Evolutionary conservation across 2,113 vertebrate species (phyloP).

Genomic region (Melierax canorus): DNA sequence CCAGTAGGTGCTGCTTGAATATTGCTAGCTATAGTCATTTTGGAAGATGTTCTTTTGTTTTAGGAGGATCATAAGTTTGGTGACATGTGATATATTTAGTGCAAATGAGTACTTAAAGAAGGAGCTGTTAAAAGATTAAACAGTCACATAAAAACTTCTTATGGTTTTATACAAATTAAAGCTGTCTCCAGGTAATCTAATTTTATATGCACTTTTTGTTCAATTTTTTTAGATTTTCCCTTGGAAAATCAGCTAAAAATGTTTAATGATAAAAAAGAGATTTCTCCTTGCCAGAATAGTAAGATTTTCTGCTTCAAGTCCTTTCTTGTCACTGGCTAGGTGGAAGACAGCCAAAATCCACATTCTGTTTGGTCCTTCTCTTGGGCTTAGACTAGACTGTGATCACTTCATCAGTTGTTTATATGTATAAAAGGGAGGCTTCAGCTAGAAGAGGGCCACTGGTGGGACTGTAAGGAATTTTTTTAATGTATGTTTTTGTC

Average conservation of each 20-base stretch:
- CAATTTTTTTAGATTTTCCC: not conserved
- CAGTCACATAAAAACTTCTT: conserved; percentile 35
- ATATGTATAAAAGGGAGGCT: conserved; percentile 27
- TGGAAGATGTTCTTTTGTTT: conserved; percentile 50
- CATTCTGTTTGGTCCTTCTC: conserved; percentile 41
- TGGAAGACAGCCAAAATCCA: conserved; percentile 16
- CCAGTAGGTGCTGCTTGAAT: conserved; percentile 59
- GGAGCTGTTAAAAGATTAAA: conserved; percentile 54
- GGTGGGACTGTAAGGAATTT: not conserved
- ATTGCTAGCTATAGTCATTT: not conserved
- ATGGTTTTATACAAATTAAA: not conserved
- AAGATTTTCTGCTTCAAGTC: not conserved
- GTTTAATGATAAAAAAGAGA: not conserved
- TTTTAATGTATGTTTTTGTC: rapidly evolving
- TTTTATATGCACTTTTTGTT: conserved; percentile 25
- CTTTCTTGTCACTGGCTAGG: not conserved
- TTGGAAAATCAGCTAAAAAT: not conserved
- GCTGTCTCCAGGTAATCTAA: conserved; percentile 49
- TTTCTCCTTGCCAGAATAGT: not conserved
- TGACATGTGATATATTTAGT: conserved; percentile 56
- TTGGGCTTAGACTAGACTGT: conserved; percentile 34
- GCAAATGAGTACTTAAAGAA: conserved; percentile 56
- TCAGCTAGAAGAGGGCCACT: not conserved
- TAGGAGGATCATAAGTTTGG: conserved; percentile 45
- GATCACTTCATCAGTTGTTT: conserved; percentile 51